Evolutionary conservation across 2,888 invertebrate species (phyloP), one percentile per base, ranked within the genome.

Genomic region (Pheosia tremula): DNA sequence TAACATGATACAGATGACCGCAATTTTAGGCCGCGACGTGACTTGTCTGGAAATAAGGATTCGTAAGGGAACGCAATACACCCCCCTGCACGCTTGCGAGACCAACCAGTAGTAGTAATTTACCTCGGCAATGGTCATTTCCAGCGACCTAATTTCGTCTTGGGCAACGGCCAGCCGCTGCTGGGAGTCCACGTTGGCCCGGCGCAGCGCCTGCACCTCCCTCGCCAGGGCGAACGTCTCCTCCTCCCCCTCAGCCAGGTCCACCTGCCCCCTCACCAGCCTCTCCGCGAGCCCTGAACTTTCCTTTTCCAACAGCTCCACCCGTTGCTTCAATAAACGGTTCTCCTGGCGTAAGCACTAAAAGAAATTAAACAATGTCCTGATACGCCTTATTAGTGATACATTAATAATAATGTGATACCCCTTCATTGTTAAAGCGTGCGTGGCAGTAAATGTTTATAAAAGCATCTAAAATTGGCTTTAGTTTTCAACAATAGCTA

Each of bases 201-300:
- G 97, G 58, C 98, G 94, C 60, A 98, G 91, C 5, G 97, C 97
- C 75, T 98, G 97, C 69, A 99, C 95, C 86, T 99, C 99, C 57
- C 99, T 95, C 82, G 97, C 97, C 3, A 97, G 95, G 3, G 96
- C 96, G 79, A 96, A 96, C 0, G 96, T 96, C 7, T 97, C 98
- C 91, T 99, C 99, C 72, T 98, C 98, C 65, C 99, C 98, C 85
- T 98, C 98, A 0, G 99, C 99, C 5, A 98, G 94, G 64, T 98
- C 98, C 53, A 99, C 98, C 90, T 99, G 99, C 3, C 98, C 98
- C 37, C 97, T 95, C 10, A 98, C 98, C 68, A 99, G 94, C 63
- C 98, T 95, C 88, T 98, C 98, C 0, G 99, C 99, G 64, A 99
- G 90, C 61, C 98, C 97, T 5, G 98, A 97, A 60, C 98, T 98